A percentile compares a stretch with the other conserved stretches of the same genome.
These are phyloP conservation scores for Leuciscus idus DNA, from an alignment of 2,113 vertebrate genomes.

Conservation along the genomic window DNA sequence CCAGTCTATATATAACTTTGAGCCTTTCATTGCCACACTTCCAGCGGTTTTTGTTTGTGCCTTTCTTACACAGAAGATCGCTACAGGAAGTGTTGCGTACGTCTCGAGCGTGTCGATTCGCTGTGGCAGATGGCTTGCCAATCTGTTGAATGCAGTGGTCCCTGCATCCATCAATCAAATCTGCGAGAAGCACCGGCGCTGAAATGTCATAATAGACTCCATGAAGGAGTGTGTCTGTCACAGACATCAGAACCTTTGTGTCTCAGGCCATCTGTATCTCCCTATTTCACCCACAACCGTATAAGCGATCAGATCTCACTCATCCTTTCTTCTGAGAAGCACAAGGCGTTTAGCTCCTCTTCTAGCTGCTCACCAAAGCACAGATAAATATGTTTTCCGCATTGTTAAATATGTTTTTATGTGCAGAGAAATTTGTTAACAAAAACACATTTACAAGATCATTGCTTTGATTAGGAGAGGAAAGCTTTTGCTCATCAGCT, in stretches of 20 bases:
- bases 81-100: conserved; percentile 21
- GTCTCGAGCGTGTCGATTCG: neutral
- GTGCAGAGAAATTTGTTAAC: neutral
- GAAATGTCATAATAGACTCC: conserved; percentile 52
- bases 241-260: conserved; percentile 52
- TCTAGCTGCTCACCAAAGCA: conserved; percentile 32
- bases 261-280: conserved; percentile 51
- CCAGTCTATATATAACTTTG: neutral
- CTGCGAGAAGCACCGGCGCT: conserved; percentile 34
- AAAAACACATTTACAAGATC: conserved; percentile 45
- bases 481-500: conserved; percentile 23
- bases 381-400: conserved; percentile 11
- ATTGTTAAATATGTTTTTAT: conserved; percentile 22
- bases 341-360: neutral
- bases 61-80: conserved; percentile 5
- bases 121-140: conserved; percentile 55
- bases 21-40: conserved; percentile 3
- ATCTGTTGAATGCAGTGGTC: conserved; percentile 47
- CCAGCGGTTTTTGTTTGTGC: conserved; percentile 3
- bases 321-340: conserved; percentile 38
- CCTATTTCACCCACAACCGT: conserved; percentile 13
- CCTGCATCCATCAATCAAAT: conserved; percentile 55
- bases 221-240: conserved; percentile 45
- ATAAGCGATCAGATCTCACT: conserved; percentile 17
- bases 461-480: conserved; percentile 42